phyloP scores from a whole-genome alignment of 2,113 vertebrate genomes.

The Rhinogobius similis region DNA sequence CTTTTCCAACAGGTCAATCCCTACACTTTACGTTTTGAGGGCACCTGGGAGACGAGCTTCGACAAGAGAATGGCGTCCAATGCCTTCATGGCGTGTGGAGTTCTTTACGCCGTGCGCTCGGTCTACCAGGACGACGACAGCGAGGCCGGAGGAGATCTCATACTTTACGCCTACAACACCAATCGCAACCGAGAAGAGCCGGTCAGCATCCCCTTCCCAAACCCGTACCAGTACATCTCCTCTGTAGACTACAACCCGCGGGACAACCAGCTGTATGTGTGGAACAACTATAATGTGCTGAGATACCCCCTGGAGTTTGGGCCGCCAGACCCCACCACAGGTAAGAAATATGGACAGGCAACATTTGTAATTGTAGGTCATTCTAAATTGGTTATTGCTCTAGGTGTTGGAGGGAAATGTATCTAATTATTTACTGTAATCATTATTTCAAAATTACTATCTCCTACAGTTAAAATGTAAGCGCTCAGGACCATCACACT shows the following conservation, averaged over 20 bases:
- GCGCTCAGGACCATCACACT: no score
- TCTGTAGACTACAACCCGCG: slow-evolving; percentile 95
- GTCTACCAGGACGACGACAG: slow-evolving; percentile 94
- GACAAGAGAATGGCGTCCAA: slow-evolving; percentile 94
- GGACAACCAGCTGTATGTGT: slow-evolving; percentile 95
- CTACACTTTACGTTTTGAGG: slow-evolving; percentile 93
- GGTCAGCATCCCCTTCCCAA: slow-evolving; percentile 87
- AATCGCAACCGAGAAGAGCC: slow-evolving; percentile 85
- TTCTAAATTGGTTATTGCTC: no score
- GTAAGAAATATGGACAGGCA: no score
- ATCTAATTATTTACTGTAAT: no score
- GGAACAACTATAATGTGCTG: slow-evolving; percentile 95
- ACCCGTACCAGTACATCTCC: slow-evolving; percentile 93
- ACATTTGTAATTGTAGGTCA: background rate
- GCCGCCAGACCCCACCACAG: slow-evolving; percentile 84
- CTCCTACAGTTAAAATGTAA: no score
- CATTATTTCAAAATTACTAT: no score
- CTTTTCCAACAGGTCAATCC: slow-evolving; percentile 82
- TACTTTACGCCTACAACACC: slow-evolving; percentile 93
- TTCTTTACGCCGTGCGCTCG: slow-evolving; percentile 90
- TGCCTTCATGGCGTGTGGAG: slow-evolving; percentile 95
- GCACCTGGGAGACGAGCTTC: slow-evolving; percentile 92
- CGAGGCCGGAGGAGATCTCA: slow-evolving; percentile 86
- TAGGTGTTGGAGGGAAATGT: no score
- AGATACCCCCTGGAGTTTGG: slow-evolving; percentile 90